Conservation (phyloP, 2,888 invertebrate genomes). For the Silvanus unidentatus region DNA sequence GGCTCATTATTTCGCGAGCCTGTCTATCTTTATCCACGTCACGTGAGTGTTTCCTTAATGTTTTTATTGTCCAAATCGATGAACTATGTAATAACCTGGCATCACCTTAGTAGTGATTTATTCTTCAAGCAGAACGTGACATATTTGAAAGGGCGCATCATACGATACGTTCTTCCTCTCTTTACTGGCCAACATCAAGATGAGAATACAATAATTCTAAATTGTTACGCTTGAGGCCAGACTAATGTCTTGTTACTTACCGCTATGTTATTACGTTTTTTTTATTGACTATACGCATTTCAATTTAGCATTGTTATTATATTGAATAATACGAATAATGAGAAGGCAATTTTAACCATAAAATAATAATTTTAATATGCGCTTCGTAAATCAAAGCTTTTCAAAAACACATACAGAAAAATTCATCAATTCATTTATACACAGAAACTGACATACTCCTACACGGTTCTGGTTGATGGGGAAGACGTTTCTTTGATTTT, state of each 20-base stretch:
- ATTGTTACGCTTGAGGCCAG: constrained; percentile 20
- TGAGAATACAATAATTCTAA: constrained; percentile 20
- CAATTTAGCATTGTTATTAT: constrained; percentile 26
- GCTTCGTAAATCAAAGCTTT: no score
- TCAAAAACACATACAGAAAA: no score
- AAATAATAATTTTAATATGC: no score
- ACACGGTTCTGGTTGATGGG: no score
- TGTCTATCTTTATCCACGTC: neutral
- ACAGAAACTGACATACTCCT: no score
- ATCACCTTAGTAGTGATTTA: constrained; percentile 7
- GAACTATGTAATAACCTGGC: no score
- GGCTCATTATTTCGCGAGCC: constrained; percentile 6
- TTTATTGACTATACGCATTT: constrained; percentile 24
- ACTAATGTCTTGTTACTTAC: constrained; percentile 25
- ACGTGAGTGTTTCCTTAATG: constrained; percentile 3
- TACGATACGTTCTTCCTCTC: no score
- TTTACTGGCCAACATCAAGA: constrained; percentile 4
- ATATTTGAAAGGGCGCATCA: constrained; percentile 8
- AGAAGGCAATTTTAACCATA: constrained; percentile 16
- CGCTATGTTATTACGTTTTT: constrained; percentile 26
- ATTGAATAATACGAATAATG: constrained; percentile 20
- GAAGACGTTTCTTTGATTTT: no score
- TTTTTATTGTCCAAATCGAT: constrained; percentile 3
- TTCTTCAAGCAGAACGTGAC: constrained; percentile 7
- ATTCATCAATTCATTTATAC: no score